Evolutionary conservation across 30 jellyfish, hydroid and myxozoan genomes (phyloP).

Genomic region (Catostylus mosaicus): DNA sequence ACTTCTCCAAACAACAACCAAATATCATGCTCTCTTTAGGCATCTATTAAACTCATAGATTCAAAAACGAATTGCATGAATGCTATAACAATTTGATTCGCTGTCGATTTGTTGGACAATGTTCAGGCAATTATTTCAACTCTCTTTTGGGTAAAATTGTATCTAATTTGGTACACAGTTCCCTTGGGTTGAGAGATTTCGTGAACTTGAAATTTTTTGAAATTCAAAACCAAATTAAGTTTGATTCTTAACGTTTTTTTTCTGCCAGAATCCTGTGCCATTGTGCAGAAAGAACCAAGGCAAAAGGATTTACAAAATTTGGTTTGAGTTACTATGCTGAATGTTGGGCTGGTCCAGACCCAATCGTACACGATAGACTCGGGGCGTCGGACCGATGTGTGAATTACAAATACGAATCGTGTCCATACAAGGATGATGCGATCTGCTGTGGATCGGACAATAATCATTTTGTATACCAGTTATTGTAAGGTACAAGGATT

Average conservation of each 20-base stretch:
- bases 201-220: too few relatives aligned
- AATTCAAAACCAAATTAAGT: neutral
- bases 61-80: too few relatives aligned
- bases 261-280: conserved; percentile 65
- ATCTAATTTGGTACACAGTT: too few relatives aligned
- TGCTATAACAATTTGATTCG: too few relatives aligned
- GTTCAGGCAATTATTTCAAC: too few relatives aligned
- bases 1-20: too few relatives aligned
- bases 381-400: conserved; percentile 45
- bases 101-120: too few relatives aligned
- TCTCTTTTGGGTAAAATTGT: too few relatives aligned
- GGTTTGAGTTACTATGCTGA: conserved; percentile 82
- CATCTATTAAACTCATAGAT: too few relatives aligned
- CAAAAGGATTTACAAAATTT: conserved; percentile 48
- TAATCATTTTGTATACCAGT: conserved; percentile 36
- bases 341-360: conserved; percentile 89
- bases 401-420: conserved; percentile 18
- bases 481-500: neutral
- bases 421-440: conserved; percentile 28
- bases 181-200: too few relatives aligned
- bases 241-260: neutral
- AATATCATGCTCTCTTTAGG: too few relatives aligned
- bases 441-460: conserved; percentile 53
- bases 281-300: conserved; percentile 68
- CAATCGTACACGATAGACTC: conserved; percentile 23